phyloP scores from a whole-genome alignment of 2,113 vertebrate species.

The Lipotes vexillifer region DNA sequence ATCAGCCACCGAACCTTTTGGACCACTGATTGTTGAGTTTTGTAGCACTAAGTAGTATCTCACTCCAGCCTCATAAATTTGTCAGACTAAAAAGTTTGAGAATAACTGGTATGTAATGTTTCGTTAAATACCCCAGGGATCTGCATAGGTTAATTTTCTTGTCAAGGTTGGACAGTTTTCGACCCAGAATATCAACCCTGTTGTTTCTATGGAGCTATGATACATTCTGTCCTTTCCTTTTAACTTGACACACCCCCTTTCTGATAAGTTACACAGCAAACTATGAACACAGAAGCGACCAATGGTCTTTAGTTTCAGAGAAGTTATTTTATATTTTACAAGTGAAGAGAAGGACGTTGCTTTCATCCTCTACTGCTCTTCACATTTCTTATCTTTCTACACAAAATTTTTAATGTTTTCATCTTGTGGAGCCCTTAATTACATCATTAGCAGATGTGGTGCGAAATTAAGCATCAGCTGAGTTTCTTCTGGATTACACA shows the following conservation, averaged over 20 bases:
- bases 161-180: not conserved
- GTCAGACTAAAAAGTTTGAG: not conserved
- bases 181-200: not conserved
- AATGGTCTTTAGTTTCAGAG: slow-evolving; percentile 63
- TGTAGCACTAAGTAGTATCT: not conserved
- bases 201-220: not conserved
- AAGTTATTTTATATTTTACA: slow-evolving; percentile 54
- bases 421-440: slow-evolving; percentile 69
- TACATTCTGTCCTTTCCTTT: slow-evolving; percentile 8
- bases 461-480: slow-evolving; percentile 68
- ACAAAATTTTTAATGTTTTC: slow-evolving; percentile 57
- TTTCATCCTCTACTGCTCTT: slow-evolving; percentile 43
- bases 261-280: slow-evolving; percentile 55
- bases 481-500: slow-evolving; percentile 57
- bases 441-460: slow-evolving; percentile 62
- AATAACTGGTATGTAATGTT: not conserved
- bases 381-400: slow-evolving; percentile 47
- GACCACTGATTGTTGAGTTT: not conserved
- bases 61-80: not conserved
- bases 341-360: slow-evolving; percentile 35
- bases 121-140: not conserved
- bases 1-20: not conserved
- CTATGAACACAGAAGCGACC: slow-evolving; percentile 53
- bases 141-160: not conserved
- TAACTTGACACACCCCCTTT: slow-evolving; percentile 65